Evolutionary conservation across 2,113 vertebrate species (phyloP).

Genomic region (Chinchilla lanigera): DNA sequence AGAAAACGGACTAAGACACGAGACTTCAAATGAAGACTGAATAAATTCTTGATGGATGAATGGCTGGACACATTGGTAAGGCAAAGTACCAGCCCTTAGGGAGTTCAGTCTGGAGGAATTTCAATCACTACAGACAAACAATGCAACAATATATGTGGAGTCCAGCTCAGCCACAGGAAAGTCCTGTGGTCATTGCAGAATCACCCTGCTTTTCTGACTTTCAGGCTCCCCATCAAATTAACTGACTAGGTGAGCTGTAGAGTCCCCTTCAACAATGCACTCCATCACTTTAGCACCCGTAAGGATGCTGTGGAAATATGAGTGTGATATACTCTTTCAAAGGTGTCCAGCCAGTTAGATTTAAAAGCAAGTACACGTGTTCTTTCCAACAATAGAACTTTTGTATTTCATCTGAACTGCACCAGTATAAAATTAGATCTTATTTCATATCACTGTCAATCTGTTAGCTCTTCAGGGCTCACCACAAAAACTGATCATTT

Average conservation of each 20-base stretch:
- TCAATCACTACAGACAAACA: background rate
- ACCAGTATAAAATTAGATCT: constrained; percentile 62
- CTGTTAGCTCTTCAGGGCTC: constrained; percentile 39
- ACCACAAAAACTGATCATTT: constrained; percentile 32
- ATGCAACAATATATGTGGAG: background rate
- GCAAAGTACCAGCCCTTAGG: background rate
- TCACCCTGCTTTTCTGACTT: background rate
- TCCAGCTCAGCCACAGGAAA: background rate
- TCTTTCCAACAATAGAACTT: constrained; percentile 15
- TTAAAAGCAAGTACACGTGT: constrained; percentile 8
- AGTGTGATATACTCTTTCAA: background rate
- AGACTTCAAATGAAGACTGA: background rate
- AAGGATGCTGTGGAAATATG: background rate
- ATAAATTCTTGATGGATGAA: background rate
- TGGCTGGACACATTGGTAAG: background rate
- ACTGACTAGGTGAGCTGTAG: background rate
- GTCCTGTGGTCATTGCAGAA: background rate
- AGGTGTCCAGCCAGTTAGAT: background rate
- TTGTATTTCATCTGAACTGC: constrained; percentile 53
- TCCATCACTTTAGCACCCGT: background rate
- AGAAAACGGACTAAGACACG: background rate
- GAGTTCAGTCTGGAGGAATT: background rate
- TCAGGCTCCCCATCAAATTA: background rate
- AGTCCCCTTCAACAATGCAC: background rate
- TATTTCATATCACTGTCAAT: constrained; percentile 57